Evolutionary conservation across 1,140 invertebrate genomes (phyloP), one percentile per base, ranked within the genome.

Genomic region (Magallana angulata): DNA sequence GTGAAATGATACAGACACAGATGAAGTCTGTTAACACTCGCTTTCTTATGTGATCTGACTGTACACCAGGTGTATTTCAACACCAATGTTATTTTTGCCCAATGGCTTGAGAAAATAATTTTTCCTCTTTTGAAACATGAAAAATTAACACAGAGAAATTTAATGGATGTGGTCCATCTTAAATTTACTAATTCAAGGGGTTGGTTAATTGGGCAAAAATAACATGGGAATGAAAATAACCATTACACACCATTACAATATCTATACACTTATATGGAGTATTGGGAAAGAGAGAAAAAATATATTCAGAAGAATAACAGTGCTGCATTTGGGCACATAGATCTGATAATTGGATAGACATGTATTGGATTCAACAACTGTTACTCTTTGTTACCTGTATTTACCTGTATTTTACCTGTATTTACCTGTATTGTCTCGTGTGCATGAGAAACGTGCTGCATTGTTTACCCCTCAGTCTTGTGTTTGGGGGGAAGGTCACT

Each of bases 391-490:
- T 48, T 48, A 48, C 36, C 36, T 48, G 36, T 48, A 48, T 48
- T 48, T 48, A 48, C 36, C 36, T 48, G 36, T 48, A 48, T 48
- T 48, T 48, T 48, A 48, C 36, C 3, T 48, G 5, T 48, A 48
- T 30, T 30, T 76, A 30, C 11, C 9, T 76, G 24, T 76, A 4
- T 76, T 76, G 24, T 76, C 68, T 30, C 11, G 68, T 76, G 12
- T 76, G 68, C 68, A 76, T 76, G 68, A 18, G 9, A 12, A 30
- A 76, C 24, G 18, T 76, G 24, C 68, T 76, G 68, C 68, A 76
- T 76, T 76, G 68, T 76, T 11, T 48, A 48, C 68, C 8, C 36
- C 24, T 36, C 36, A 30, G 68, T 76, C 68, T 12, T 12, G 4
- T 76, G 36, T 48, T 48, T 48, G 12, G 12, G 36, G 68, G 68